phyloP scores from a whole-genome alignment of 2,888 invertebrate species.

The Chironomus tentans region DNA sequence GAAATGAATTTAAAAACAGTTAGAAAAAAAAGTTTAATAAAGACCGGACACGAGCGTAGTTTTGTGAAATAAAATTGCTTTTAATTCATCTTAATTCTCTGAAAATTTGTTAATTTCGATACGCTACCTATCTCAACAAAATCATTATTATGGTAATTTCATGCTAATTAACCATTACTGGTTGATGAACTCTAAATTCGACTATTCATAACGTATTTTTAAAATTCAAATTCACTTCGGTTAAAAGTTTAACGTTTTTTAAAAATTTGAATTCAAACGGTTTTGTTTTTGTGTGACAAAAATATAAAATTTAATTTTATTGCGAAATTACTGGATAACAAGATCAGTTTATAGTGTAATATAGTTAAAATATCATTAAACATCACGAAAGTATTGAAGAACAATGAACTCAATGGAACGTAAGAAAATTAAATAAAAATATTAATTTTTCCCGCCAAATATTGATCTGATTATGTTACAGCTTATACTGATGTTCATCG shows the following conservation, averaged over 20 bases:
- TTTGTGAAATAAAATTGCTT: not conserved
- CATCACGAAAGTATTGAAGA: not conserved
- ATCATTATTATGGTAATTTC: too few relatives aligned
- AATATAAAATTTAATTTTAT: too few relatives aligned
- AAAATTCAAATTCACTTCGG: too few relatives aligned
- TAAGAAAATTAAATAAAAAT: not conserved
- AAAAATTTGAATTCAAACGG: too few relatives aligned
- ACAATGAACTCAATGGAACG: not conserved
- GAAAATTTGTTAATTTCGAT: too few relatives aligned
- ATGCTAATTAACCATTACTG: too few relatives aligned
- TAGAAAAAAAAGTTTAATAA: not conserved
- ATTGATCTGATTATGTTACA: not conserved
- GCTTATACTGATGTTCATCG: conserved; percentile 8
- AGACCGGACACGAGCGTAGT: not conserved
- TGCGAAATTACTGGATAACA: not conserved
- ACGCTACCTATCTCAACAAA: too few relatives aligned
- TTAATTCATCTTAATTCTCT: not conserved
- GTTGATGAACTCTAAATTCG: too few relatives aligned
- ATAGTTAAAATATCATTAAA: not conserved
- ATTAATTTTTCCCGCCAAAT: too few relatives aligned
- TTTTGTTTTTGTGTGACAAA: too few relatives aligned
- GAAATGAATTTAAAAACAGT: not conserved
- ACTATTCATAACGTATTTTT: too few relatives aligned
- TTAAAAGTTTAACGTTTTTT: too few relatives aligned
- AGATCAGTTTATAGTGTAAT: not conserved